These are phyloP conservation scores for Adelognathus sp. DNA, from an alignment of 2,888 invertebrate species.

Conservation along the genomic window DNA sequence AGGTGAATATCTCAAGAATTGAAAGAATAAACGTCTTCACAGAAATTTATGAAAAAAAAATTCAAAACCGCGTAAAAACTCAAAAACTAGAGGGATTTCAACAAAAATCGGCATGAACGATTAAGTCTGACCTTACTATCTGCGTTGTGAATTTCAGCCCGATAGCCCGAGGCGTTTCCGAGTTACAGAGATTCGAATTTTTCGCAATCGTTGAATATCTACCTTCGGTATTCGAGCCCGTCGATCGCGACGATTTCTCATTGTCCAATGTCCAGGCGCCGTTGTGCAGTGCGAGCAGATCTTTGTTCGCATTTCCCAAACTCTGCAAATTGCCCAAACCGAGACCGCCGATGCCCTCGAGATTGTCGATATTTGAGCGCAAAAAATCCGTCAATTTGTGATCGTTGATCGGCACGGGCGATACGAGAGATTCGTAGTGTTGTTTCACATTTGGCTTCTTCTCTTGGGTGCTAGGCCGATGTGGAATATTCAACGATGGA, in stretches of 20 bases:
- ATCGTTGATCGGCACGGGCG: slow-evolving; percentile 80
- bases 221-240: slow-evolving; percentile 79
- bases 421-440: slow-evolving; percentile 79
- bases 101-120: too few species aligned
- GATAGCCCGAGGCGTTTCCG: background rate
- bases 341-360: slow-evolving; percentile 84
- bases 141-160: background rate
- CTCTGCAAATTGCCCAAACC: slow-evolving; percentile 75
- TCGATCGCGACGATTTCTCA: slow-evolving; percentile 74
- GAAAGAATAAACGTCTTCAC: too few species aligned
- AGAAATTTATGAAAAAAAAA: too few species aligned
- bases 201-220: background rate
- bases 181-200: background rate
- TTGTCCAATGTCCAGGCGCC: slow-evolving; percentile 84
- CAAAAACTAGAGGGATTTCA: too few species aligned
- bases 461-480: slow-evolving; percentile 77
- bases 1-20: too few species aligned
- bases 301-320: slow-evolving; percentile 82
- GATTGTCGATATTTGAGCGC: slow-evolving; percentile 87
- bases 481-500: slow-evolving; percentile 79
- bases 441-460: slow-evolving; percentile 77
- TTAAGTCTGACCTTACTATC: too few species aligned
- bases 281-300: slow-evolving; percentile 86
- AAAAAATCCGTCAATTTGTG: slow-evolving; percentile 88
- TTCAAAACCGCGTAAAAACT: too few species aligned